A percentile compares a stretch with the other conserved stretches of the same genome.
Evolutionary conservation across 2,797 vertebrate genomes (phyloP).

Genomic region (Aythya fuligula): DNA sequence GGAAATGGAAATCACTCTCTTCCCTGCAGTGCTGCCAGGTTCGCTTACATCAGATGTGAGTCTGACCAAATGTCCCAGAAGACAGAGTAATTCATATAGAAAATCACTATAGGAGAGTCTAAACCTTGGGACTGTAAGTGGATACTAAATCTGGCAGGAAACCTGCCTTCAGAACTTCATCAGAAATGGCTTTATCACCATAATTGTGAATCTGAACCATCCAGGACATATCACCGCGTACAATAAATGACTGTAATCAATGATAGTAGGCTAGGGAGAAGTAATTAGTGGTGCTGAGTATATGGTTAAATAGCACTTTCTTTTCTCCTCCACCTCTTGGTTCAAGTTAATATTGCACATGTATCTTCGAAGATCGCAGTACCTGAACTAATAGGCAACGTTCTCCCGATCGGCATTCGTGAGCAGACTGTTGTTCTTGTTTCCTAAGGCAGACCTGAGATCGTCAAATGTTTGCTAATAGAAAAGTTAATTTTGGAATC

Average conservation of each 20-base stretch:
- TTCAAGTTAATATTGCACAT: neutral
- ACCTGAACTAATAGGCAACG: conserved; percentile 31
- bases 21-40: conserved; percentile 26
- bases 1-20: conserved; percentile 23
- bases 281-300: neutral
- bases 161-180: neutral
- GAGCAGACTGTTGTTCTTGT: conserved; percentile 14
- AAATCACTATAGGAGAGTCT: neutral
- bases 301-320: neutral
- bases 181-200: neutral
- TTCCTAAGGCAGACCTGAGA: conserved; percentile 44
- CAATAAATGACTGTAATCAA: neutral
- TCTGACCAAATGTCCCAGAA: neutral
- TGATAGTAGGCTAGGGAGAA: neutral
- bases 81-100: neutral
- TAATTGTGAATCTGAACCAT: neutral
- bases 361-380: neutral
- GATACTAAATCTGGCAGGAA: neutral
- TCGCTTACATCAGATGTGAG: neutral
- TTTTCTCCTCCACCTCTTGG: neutral
- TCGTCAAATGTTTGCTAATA: conserved; percentile 43
- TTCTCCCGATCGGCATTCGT: neutral
- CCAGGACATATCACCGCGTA: neutral
- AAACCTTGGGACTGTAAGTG: neutral
- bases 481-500: conserved; percentile 55